A percentile compares a stretch with the other conserved stretches of the same genome.
Conservation (phyloP, 2,888 invertebrate species). For the Chironomus riparius region DNA sequence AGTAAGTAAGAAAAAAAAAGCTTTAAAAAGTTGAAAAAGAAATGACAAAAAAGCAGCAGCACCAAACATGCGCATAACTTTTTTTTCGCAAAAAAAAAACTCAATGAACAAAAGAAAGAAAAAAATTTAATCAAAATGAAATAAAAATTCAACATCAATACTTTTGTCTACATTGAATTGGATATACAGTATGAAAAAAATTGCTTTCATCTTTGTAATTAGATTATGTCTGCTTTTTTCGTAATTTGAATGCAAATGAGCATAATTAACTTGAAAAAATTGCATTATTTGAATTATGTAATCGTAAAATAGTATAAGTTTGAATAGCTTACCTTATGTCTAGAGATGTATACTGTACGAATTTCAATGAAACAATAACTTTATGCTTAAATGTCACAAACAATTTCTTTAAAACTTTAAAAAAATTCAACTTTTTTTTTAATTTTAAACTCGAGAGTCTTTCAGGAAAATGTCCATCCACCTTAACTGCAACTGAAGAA, state of each 20-base stretch:
- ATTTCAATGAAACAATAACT: not conserved
- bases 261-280: not conserved
- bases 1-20: not conserved
- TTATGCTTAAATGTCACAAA: not conserved
- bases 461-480: not conserved
- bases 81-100: not conserved
- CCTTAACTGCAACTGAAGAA: not conserved
- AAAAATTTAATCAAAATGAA: not conserved
- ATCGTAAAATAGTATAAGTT: not conserved
- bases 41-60: constrained; percentile 1
- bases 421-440: not conserved
- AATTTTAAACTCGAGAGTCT: not conserved
- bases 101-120: not conserved
- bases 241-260: not conserved
- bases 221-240: no score
- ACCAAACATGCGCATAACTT: not conserved
- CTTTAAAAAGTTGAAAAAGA: constrained; percentile 1
- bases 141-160: not conserved
- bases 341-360: no score
- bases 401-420: not conserved
- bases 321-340: not conserved
- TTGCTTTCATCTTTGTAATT: no score
- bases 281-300: not conserved
- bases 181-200: no score
- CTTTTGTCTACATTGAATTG: not conserved